A percentile compares a stretch with the other conserved stretches of the same genome.
These are phyloP conservation scores for Anolis apletophallus DNA, from an alignment of 2,797 vertebrate species.

Conservation along the genomic window DNA sequence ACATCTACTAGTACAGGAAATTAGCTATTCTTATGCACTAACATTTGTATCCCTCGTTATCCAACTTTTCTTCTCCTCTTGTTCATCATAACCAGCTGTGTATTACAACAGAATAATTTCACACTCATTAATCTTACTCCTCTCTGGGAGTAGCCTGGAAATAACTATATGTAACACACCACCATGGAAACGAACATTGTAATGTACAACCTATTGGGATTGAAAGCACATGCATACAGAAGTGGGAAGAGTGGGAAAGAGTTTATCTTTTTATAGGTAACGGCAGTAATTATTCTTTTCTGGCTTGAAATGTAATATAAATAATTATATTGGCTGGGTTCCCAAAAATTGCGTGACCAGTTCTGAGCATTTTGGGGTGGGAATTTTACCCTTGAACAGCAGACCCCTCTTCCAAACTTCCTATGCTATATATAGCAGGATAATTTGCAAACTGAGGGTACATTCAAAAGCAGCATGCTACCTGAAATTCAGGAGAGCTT, in stretches of 20 bases:
- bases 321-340: background rate
- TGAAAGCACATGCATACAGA: background rate
- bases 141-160: background rate
- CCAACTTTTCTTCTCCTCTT: slow-evolving; percentile 40
- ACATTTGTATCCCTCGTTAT: slow-evolving; percentile 6
- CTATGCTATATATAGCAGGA: background rate
- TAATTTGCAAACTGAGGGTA: background rate
- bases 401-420: background rate
- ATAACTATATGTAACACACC: background rate
- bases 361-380: background rate
- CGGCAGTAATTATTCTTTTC: slow-evolving; percentile 41
- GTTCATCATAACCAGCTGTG: slow-evolving; percentile 1
- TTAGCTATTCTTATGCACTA: background rate
- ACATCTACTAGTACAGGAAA: background rate
- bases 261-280: slow-evolving; percentile 42
- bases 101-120: slow-evolving; percentile 37
- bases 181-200: slow-evolving; percentile 17
- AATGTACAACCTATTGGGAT: background rate
- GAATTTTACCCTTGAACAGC: background rate
- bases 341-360: background rate
- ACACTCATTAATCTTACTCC: slow-evolving; percentile 64
- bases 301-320: slow-evolving; percentile 3
- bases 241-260: slow-evolving; percentile 2
- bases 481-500: background rate
- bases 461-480: background rate